These are phyloP conservation scores for Stegodyphus dumicola DNA, from an alignment of 1,140 invertebrate genomes.

Conservation along the genomic window DNA sequence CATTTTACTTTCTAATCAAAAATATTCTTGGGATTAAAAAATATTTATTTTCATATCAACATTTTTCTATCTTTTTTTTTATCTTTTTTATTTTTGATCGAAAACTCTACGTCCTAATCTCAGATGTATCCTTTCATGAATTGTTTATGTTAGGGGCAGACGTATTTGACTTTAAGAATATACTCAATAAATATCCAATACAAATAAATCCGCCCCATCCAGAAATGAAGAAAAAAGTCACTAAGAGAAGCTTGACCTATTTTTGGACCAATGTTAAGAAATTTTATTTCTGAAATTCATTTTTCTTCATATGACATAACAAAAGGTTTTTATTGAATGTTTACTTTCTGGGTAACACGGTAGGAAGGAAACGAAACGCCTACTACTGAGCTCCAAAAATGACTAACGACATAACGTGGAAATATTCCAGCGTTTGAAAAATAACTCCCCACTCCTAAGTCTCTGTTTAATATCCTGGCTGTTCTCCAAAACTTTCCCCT, in stretches of 20 bases:
- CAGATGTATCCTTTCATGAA: no score
- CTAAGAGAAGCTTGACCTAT: slow-evolving; percentile 18
- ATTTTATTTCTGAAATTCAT: not conserved
- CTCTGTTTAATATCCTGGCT: slow-evolving; percentile 44
- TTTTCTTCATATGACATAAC: slow-evolving; percentile 33
- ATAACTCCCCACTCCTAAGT: slow-evolving; percentile 33
- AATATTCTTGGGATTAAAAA: no score
- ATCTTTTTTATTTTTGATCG: no score
- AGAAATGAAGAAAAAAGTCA: no score
- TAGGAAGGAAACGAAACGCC: slow-evolving; percentile 12
- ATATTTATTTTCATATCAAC: no score
- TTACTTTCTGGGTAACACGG: not conserved
- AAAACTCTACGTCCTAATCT: no score
- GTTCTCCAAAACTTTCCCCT: slow-evolving; percentile 12
- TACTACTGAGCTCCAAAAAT: not conserved
- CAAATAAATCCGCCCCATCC: slow-evolving; percentile 6
- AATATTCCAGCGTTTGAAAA: slow-evolving; percentile 21
- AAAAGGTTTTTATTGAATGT: slow-evolving; percentile 40
- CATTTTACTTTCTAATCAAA: no score
- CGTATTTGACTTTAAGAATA: no score
- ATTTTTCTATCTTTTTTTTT: no score
- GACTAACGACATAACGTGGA: slow-evolving; percentile 1
- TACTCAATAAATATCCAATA: not conserved
- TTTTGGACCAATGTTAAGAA: slow-evolving; percentile 1
- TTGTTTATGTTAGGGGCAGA: no score